Evolutionary conservation across 2,113 vertebrate species (phyloP).

Genomic region (Hemiprocne comata): DNA sequence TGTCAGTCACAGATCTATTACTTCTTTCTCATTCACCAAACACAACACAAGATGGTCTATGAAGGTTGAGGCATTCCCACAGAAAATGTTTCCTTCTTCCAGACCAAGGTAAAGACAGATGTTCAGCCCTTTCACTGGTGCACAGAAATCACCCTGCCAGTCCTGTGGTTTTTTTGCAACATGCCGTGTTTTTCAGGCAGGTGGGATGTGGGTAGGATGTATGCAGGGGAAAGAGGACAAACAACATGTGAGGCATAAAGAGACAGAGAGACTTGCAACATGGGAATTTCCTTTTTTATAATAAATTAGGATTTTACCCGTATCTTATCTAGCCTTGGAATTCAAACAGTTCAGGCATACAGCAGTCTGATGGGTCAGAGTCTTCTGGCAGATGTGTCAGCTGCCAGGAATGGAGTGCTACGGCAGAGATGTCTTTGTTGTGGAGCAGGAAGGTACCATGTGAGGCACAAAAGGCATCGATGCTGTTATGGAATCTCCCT

Average conservation of each 20-base stretch:
- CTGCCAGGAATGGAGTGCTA: neutral
- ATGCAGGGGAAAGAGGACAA: neutral
- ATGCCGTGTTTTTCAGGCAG: neutral
- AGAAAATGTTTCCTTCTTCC: neutral
- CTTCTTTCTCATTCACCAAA: neutral
- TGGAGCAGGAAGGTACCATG: neutral
- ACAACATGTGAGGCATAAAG: neutral
- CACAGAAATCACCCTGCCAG: neutral
- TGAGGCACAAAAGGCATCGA: neutral
- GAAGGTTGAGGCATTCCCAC: neutral
- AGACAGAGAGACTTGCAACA: neutral
- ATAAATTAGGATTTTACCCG: neutral
- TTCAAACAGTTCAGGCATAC: neutral
- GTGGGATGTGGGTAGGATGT: neutral
- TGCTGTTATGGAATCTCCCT: neutral
- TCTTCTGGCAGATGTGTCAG: neutral
- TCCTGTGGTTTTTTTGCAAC: neutral
- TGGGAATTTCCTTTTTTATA: neutral
- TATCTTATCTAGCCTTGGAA: neutral
- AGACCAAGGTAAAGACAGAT: neutral
- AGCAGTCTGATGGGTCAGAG: neutral
- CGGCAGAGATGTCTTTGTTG: neutral
- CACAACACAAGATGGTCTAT: neutral
- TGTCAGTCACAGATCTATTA: neutral
- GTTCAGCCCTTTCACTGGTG: neutral